Base-by-base conservation (phyloP, 1,140 invertebrate genomes). In the Apis laboriosa region DNA sequence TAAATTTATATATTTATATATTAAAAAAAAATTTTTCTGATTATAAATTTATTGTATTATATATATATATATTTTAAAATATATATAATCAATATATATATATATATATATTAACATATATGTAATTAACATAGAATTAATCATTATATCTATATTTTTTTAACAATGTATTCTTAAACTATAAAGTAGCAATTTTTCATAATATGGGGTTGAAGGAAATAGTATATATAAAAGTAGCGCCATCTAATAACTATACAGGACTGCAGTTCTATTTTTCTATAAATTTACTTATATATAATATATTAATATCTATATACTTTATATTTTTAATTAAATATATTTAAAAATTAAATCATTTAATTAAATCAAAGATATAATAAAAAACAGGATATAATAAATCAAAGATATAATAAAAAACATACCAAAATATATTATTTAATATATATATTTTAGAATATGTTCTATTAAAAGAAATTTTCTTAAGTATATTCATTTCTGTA, bases 131-230 rank as follows among this genome's bases (percentile, higher is more conserved):
- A 43, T 43, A 43, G 5, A 43, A 43, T 43, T 43, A 43, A 43
- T 43, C 34, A 43, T 7, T 7, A 43, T 43, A 43, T 43, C 0
- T 43, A 43, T 43, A 43, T 43, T 43, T 43, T 43, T 43, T 43
- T 7, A 43, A 43, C 7, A 43, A 43, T 43, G 9, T 55, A 21
- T 49, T 19, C 9, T 13, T n/a, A 15, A 56, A 19, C 11, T 71
- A 56, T 61, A 34, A 63, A 21, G 13, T 71, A 72, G 53, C 76
- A 34, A 79, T 64, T 83, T 72, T 72, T 71, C 76, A 58, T 63
- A 71, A 34, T 58, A 55, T 53, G 58, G 81, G 76, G 68, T 79
- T 71, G 75, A 79, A 78, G 63, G 63, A 77, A 82, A 19, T 60
- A 77, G 15, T 49, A 4, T 61, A 51, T 53, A 34, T 17, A 63